Evolutionary conservation across 2,888 invertebrate species (phyloP), one percentile per base, ranked within the genome.

Genomic region (Furcula furcula): DNA sequence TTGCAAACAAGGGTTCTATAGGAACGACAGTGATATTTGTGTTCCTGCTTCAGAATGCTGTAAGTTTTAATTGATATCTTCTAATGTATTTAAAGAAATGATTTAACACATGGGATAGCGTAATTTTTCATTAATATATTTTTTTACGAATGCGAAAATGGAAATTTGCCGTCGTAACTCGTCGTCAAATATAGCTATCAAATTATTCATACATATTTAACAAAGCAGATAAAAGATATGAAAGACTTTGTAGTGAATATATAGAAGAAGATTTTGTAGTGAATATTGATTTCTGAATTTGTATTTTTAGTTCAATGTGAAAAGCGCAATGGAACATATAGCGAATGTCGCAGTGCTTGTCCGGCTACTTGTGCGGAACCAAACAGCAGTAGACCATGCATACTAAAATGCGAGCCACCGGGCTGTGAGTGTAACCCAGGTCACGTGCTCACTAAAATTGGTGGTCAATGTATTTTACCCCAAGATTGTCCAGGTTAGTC

Each of bases 1-100:
- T 1, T 73, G 73, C 31, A 35, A 45, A 16, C 9, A 43, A 1
- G 64, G 57, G 0, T 65, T 35, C 31, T 62, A 36, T 6, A 58
- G 67, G 16, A 50, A 65, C 11, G 1, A 36, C 0, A 13, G 28
- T 2, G 46, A 47, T 16, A 15, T 49, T 3, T 73, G 73, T 40
- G 43, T 70, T n/a, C 54, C 49, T 15, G 41, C 43, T 15, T 10
- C 18, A 4, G 10, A 65, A 22, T 65, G 64, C 31, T 26, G 65
- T 69, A 34, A 63, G 65, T 67, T 36, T 18, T 5, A 5, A 18
- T 18, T 18, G 18, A 25, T 13, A 6, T 25, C 7, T 9, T 21
- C 3, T 21, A 7, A 5, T 5, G 4, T 18, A 18, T n/a, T n/a
- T n/a, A n/a, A n/a, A n/a, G n/a, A n/a, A n/a, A n/a, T n/a, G n/a